A percentile compares a stretch with the other conserved stretches of the same genome.
phyloP scores from a whole-genome alignment of 2,888 invertebrate genomes.

The Spicauda simplicius region DNA sequence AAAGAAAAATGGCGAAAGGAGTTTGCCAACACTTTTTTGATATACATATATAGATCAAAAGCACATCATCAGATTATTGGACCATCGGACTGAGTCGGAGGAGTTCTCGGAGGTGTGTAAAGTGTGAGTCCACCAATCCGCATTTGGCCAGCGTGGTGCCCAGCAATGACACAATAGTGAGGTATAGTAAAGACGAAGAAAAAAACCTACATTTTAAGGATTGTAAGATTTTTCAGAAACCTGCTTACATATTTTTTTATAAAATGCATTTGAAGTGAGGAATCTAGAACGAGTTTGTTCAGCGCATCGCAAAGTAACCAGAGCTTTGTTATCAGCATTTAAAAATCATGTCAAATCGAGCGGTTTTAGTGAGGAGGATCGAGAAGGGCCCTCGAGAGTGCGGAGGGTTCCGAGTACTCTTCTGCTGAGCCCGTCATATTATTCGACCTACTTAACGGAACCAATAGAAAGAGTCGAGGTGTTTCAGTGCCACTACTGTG shows the following conservation, averaged over 20 bases:
- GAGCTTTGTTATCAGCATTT: slow-evolving; percentile 70
- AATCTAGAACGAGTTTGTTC: slow-evolving; percentile 1
- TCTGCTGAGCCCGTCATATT: slow-evolving; percentile 72
- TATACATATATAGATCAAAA: too few species aligned
- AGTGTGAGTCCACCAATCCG: too few species aligned
- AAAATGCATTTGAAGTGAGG: slow-evolving; percentile 3
- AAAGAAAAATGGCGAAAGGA: too few species aligned
- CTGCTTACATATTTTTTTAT: background rate
- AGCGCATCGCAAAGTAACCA: slow-evolving; percentile 26
- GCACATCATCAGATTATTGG: too few species aligned
- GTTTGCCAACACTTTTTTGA: too few species aligned
- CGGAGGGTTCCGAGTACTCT: slow-evolving; percentile 73
- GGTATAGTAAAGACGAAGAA: too few species aligned
- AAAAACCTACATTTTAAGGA: too few species aligned
- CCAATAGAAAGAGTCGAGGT: slow-evolving; percentile 63
- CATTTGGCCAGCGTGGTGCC: too few species aligned
- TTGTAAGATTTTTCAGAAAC: background rate
- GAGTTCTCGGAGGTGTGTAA: too few species aligned
- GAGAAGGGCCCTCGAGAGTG: slow-evolving; percentile 61
- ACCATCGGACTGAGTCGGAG: too few species aligned
- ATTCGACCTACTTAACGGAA: slow-evolving; percentile 81
- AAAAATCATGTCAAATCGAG: slow-evolving; percentile 84
- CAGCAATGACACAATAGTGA: too few species aligned
- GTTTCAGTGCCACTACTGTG: slow-evolving; percentile 49
- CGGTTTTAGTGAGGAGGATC: slow-evolving; percentile 77